Evolutionary conservation across 2,888 invertebrate species (phyloP).

Genomic region (Euplexia lucipara): DNA sequence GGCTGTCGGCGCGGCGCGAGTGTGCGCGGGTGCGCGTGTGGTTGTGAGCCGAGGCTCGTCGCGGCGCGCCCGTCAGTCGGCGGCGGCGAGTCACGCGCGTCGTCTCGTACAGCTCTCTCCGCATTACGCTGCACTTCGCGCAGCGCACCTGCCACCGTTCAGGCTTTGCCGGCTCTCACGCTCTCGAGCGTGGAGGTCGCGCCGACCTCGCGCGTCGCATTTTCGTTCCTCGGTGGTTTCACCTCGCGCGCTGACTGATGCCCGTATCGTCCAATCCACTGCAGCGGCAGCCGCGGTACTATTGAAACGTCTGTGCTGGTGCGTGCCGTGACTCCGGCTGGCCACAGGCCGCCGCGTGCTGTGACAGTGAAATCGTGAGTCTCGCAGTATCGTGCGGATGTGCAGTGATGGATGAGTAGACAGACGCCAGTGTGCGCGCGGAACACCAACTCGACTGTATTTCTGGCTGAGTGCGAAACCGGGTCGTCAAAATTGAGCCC

Average conservation of each 20-base stretch:
- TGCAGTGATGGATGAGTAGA: constrained; percentile 90
- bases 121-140: constrained; percentile 79
- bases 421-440: constrained; percentile 81
- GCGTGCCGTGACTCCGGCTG: constrained; percentile 83
- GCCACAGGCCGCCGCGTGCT: constrained; percentile 84
- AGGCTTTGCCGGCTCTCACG: constrained; percentile 86
- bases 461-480: constrained; percentile 83
- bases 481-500: constrained; percentile 90
- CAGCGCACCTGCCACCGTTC: constrained; percentile 83
- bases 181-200: constrained; percentile 87
- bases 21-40: constrained; percentile 86
- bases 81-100: constrained; percentile 90
- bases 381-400: constrained; percentile 88
- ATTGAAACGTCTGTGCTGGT: constrained; percentile 77
- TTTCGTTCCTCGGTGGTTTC: constrained; percentile 81
- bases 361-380: constrained; percentile 90
- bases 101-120: constrained; percentile 83
- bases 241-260: constrained; percentile 70
- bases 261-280: constrained; percentile 71
- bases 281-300: constrained; percentile 79
- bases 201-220: constrained; percentile 75
- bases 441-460: constrained; percentile 78
- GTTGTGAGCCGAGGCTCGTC: constrained; percentile 83
- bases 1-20: constrained; percentile 72
- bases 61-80: constrained; percentile 90